phyloP scores from a whole-genome alignment of 2,888 invertebrate species.

The Drosophila monieri region DNA sequence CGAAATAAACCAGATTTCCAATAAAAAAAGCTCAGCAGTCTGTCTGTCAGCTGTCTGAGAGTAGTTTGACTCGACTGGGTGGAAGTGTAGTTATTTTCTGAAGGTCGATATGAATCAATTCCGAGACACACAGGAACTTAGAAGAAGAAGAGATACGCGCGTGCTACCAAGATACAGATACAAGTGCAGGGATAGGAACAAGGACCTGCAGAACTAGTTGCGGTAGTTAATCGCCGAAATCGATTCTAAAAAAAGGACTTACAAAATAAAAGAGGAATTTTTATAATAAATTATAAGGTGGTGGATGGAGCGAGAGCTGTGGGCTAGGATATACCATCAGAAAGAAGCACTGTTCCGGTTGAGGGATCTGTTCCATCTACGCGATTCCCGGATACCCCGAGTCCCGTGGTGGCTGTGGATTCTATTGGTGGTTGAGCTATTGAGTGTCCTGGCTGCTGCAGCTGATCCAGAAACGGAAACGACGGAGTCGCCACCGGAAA shows the following conservation, averaged over 20 bases:
- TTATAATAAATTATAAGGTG: not conserved
- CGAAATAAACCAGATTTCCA: too few relatives aligned
- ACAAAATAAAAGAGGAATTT: not conserved
- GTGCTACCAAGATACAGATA: not conserved
- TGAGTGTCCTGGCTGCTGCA: not conserved
- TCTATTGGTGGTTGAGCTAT: not conserved
- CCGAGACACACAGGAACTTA: not conserved
- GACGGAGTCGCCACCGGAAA: not conserved
- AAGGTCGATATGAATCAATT: slow-evolving; percentile 4
- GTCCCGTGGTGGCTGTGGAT: not conserved
- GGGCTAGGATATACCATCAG: not conserved
- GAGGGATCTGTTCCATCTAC: not conserved
- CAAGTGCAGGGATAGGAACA: not conserved
- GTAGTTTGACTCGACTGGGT: not conserved
- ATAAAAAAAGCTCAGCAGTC: not conserved
- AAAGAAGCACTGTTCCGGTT: not conserved
- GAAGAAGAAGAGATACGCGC: not conserved
- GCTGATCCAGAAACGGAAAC: not conserved
- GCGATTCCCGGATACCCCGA: not conserved
- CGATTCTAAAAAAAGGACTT: not conserved
- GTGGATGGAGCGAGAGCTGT: not conserved
- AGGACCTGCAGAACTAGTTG: not conserved
- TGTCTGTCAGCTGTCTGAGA: not conserved
- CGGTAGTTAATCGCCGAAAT: not conserved
- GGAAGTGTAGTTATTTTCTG: not conserved